Evolutionary conservation across 2,113 vertebrate genomes (phyloP).

Genomic region (Indicator indicator): DNA sequence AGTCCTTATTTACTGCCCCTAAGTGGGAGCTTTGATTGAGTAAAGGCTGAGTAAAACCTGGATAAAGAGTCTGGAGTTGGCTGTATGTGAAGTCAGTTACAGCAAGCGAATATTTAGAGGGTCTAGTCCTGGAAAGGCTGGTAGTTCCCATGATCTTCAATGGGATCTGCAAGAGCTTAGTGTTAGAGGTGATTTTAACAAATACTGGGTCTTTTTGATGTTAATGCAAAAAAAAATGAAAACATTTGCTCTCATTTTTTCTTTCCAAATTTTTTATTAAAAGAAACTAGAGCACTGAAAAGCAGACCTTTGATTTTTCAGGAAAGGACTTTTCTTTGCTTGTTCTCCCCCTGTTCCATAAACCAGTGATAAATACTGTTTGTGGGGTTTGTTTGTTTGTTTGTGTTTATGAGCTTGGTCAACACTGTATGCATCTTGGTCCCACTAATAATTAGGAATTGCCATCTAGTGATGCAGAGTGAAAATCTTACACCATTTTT

Average conservation of each 20-base stretch:
- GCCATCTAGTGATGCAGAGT: not conserved
- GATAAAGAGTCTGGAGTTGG: not conserved
- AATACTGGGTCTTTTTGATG: not conserved
- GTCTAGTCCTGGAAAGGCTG: not conserved
- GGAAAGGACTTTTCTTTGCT: not conserved
- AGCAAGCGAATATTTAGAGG: not conserved
- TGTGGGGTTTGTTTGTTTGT: no score
- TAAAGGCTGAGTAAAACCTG: conserved; percentile 54
- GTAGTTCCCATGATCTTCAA: not conserved
- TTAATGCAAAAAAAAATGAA: not conserved
- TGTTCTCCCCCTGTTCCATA: not conserved
- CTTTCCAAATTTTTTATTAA: not conserved
- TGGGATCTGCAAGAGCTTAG: not conserved
- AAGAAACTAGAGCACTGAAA: not conserved
- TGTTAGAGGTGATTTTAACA: not conserved
- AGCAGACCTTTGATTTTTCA: not conserved
- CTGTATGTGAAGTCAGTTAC: not conserved
- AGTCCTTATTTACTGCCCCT: conserved; percentile 55
- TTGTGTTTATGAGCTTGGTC: not conserved
- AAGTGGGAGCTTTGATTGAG: conserved; percentile 39
- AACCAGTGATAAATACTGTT: not conserved
- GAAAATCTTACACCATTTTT: not conserved
- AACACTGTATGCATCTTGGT: not conserved
- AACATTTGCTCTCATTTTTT: not conserved
- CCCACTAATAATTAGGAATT: not conserved